phyloP scores from a whole-genome alignment of 2,797 vertebrate species.

The Otolemur crassicaudatus region DNA sequence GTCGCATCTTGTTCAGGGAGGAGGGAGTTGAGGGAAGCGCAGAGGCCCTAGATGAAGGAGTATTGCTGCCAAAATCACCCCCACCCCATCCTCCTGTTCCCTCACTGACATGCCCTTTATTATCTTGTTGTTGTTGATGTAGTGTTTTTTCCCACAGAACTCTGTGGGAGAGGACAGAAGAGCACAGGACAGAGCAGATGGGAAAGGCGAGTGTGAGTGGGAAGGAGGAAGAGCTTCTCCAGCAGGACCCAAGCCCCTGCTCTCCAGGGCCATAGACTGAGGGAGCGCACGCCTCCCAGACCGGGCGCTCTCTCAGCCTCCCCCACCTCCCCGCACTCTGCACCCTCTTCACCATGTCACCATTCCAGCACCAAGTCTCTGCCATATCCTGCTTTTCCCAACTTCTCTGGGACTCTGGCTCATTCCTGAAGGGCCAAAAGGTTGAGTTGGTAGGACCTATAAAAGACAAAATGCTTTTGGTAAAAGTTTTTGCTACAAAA shows the following conservation, averaged over 20 bases:
- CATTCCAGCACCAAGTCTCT: neutral
- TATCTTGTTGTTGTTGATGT: slow-evolving; percentile 59
- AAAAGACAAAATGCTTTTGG: neutral
- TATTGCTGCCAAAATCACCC: slow-evolving; percentile 49
- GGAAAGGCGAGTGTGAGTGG: neutral
- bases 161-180: neutral
- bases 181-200: slow-evolving; percentile 1
- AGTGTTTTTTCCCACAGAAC: slow-evolving; percentile 54
- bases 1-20: neutral
- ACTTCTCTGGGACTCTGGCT: neutral
- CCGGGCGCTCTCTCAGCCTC: neutral
- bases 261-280: neutral
- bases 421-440: neutral
- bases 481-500: neutral
- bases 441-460: neutral
- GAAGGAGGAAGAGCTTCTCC: neutral
- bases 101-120: slow-evolving; percentile 41
- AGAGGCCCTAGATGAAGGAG: slow-evolving; percentile 27
- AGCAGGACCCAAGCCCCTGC: neutral
- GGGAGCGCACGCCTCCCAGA: neutral
- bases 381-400: neutral
- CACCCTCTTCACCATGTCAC: neutral
- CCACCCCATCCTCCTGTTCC: neutral
- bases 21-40: neutral
- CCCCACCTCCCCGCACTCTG: neutral